phyloP scores from a whole-genome alignment of 2,113 vertebrate species.

The Syngnathus floridae region DNA sequence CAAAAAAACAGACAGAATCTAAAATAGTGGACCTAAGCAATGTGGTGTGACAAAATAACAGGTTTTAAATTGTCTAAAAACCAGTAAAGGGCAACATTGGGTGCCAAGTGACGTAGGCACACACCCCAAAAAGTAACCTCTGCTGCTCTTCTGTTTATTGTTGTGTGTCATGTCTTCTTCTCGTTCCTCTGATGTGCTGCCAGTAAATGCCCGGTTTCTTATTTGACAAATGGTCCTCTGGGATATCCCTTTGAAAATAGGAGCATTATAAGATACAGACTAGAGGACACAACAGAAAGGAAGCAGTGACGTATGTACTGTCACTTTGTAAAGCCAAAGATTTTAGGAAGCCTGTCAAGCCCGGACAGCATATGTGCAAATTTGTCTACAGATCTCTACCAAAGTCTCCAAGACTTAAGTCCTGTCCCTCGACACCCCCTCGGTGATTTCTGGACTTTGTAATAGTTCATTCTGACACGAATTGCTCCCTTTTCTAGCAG shows the following conservation, averaged over 20 bases:
- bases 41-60: slow-evolving; percentile 48
- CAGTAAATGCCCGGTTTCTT: slow-evolving; percentile 35
- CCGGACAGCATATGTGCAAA: slow-evolving; percentile 35
- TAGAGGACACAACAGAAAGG: slow-evolving; percentile 16
- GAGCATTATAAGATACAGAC: slow-evolving; percentile 10
- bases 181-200: slow-evolving; percentile 31
- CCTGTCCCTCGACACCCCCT: background rate
- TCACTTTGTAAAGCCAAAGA: slow-evolving; percentile 33
- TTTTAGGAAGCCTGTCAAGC: slow-evolving; percentile 33
- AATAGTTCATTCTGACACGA: slow-evolving; percentile 42
- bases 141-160: slow-evolving; percentile 43
- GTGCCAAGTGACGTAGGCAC: slow-evolving; percentile 41
- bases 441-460: slow-evolving; percentile 41
- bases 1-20: background rate
- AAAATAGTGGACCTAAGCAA: slow-evolving; percentile 22
- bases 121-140: slow-evolving; percentile 41
- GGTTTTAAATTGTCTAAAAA: slow-evolving; percentile 37
- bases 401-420: slow-evolving; percentile 8
- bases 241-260: slow-evolving; percentile 29
- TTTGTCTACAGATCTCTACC: slow-evolving; percentile 28
- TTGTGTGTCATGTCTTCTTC: slow-evolving; percentile 16
- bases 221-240: slow-evolving; percentile 41
- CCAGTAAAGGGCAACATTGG: slow-evolving; percentile 30
- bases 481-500: slow-evolving; percentile 26
- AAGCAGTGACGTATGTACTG: slow-evolving; percentile 28